Evolutionary conservation across 2,888 invertebrate species (phyloP).

Genomic region (Notocelia uddmanniana): DNA sequence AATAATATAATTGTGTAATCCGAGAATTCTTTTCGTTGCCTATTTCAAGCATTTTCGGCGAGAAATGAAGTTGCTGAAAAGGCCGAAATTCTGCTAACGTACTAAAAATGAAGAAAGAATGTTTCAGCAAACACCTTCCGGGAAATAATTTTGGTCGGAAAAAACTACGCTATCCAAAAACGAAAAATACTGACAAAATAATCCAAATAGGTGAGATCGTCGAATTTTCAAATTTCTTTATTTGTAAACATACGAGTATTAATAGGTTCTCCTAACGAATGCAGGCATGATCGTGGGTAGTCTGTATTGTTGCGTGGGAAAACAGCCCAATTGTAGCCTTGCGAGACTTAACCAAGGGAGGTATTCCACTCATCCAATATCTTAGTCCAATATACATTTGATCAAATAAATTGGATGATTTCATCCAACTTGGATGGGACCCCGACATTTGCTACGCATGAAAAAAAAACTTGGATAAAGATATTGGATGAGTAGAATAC

Average conservation of each 20-base stretch:
- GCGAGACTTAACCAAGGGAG: too few relatives aligned
- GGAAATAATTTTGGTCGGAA: neutral
- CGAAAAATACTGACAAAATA: too few relatives aligned
- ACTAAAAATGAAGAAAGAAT: neutral
- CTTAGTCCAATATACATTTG: too few relatives aligned
- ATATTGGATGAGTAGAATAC: too few relatives aligned
- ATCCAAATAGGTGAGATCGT: too few relatives aligned
- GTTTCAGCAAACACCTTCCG: neutral
- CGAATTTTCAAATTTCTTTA: too few relatives aligned
- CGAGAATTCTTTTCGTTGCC: conserved; percentile 29
- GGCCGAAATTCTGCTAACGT: conserved; percentile 9
- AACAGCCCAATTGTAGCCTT: conserved; percentile 69
- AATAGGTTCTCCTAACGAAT: conserved; percentile 58
- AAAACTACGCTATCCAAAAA: neutral
- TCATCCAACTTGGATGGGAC: too few relatives aligned
- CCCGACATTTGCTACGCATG: too few relatives aligned
- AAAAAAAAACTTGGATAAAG: too few relatives aligned
- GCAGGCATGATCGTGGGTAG: conserved; percentile 65
- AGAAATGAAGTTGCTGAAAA: conserved; percentile 19
- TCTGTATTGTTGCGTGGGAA: conserved; percentile 70
- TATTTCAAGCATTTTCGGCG: conserved; percentile 29
- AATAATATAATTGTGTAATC: conserved; percentile 45
- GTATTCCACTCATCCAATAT: too few relatives aligned
- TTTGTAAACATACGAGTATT: too few relatives aligned
- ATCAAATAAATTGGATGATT: too few relatives aligned